A percentile compares a stretch with the other conserved stretches of the same genome.
phyloP scores from a whole-genome alignment of 1,140 invertebrate genomes.

The Bombus balteatus region DNA sequence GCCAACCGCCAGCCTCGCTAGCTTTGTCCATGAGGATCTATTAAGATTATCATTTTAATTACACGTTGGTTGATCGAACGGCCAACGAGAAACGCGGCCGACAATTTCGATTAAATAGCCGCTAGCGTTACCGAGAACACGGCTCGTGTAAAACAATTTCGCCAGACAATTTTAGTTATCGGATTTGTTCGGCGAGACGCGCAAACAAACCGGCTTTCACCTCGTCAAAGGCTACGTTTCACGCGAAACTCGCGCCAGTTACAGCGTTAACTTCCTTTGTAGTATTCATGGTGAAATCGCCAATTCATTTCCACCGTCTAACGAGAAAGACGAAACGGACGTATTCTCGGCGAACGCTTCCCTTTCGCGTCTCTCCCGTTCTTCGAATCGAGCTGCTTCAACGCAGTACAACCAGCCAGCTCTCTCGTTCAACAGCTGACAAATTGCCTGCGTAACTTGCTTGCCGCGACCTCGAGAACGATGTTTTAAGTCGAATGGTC shows the following conservation, averaged over 20 bases:
- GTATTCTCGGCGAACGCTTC: not conserved
- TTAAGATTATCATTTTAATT: not conserved
- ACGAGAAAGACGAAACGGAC: not conserved
- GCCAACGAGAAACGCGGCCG: not conserved
- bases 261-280: slow-evolving; percentile 11
- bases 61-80: not conserved
- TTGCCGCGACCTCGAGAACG: not conserved
- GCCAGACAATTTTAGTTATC: slow-evolving; percentile 21
- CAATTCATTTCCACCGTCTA: slow-evolving; percentile 9
- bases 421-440: not conserved
- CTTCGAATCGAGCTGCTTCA: not conserved
- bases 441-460: slow-evolving; percentile 7
- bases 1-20: not conserved
- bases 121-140: not conserved
- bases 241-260: not conserved
- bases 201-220: not conserved
- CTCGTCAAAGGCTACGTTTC: not conserved
- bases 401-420: too few species aligned
- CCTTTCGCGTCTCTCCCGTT: not conserved
- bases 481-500: not conserved
- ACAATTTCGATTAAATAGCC: not conserved
- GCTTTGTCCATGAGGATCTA: not conserved
- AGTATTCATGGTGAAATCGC: slow-evolving; percentile 11
- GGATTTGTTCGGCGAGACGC: not conserved
- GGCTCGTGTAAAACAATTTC: not conserved